Percentiles rank a stretch among this genome's conserved stretches.
phyloP scores from a whole-genome alignment of 2,797 vertebrate species.

The Mareca penelope region DNA sequence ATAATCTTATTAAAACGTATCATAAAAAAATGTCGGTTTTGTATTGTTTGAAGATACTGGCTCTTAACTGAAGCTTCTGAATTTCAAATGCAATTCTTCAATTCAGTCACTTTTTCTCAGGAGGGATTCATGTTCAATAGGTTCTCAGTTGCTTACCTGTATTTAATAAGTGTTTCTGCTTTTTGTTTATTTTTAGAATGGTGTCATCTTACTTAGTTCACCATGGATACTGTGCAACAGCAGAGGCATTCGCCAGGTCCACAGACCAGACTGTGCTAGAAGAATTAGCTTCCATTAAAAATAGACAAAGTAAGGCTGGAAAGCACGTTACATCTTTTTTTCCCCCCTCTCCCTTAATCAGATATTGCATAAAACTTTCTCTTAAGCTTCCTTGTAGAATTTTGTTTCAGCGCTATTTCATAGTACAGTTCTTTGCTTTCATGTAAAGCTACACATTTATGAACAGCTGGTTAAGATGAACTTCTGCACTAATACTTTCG shows the following conservation, averaged over 20 bases:
- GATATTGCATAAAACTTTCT: neutral
- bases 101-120: neutral
- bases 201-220: slow-evolving; percentile 87
- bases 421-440: neutral
- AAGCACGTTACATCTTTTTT: slow-evolving; percentile 16
- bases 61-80: neutral
- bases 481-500: neutral
- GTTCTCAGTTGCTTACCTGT: neutral
- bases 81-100: neutral
- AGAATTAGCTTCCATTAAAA: slow-evolving; percentile 87
- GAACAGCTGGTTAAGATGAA: neutral
- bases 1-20: neutral
- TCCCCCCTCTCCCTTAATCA: neutral
- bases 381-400: neutral
- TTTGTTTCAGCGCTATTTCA: neutral
- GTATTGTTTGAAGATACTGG: neutral
- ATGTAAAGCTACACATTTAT: neutral
- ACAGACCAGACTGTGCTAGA: slow-evolving; percentile 87
- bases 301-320: slow-evolving; percentile 84
- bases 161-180: slow-evolving; percentile 18
- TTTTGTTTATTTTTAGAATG: slow-evolving; percentile 80
- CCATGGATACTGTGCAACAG: slow-evolving; percentile 87
- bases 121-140: neutral
- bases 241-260: slow-evolving; percentile 87
- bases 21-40: neutral